Evolutionary conservation across 2,113 vertebrate species (phyloP), one percentile per base, ranked within the genome.

Genomic region (Columbina picui): DNA sequence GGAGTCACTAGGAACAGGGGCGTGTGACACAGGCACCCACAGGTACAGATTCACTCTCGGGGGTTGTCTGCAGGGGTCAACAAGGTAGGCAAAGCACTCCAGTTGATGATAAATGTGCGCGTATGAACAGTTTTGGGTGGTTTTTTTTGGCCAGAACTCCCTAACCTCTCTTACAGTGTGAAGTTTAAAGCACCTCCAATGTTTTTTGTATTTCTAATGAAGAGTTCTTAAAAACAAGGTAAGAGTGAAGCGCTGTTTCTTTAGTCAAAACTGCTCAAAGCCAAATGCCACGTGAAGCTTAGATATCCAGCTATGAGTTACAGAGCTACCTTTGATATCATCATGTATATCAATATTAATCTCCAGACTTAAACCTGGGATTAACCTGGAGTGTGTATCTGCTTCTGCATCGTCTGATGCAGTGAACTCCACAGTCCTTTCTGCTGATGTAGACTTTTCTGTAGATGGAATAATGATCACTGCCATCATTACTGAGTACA

Each of bases 301-400:
- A 50, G 74, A 52, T 53, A 34, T 39, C 90, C 87, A 96, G 59
- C 71, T 95, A 29, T 89, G 96, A 89, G 95, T 84, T 85, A 94
- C 41, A 69, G 96, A 94, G 47, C 97, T 90, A 34, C 93, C 97
- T 84, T 97, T 97, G 68, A 93, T 53, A 59, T 84, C 95, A 84
- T 97, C 96, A 64, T 96, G 63, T 60, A 85, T 96, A 67, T 98
- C 90, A 18, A 77, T 96, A 25, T 64, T 97, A 52, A 97, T 96
- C 50, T 97, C 97, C 87, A 98, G 47, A 67, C 87, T 92, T 68
- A 95, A 86, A 73, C 92, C 96, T 83, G 94, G 94, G 85, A 97
- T 97, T 85, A 92, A 91, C 74, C 93, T 96, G 67, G 94, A 89
- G 34, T 89, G 65, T 50, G 77, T 79, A 30, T 96, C 82, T 32